Conservation (phyloP, 2,888 invertebrate species). For the Leucophora obtusa region DNA sequence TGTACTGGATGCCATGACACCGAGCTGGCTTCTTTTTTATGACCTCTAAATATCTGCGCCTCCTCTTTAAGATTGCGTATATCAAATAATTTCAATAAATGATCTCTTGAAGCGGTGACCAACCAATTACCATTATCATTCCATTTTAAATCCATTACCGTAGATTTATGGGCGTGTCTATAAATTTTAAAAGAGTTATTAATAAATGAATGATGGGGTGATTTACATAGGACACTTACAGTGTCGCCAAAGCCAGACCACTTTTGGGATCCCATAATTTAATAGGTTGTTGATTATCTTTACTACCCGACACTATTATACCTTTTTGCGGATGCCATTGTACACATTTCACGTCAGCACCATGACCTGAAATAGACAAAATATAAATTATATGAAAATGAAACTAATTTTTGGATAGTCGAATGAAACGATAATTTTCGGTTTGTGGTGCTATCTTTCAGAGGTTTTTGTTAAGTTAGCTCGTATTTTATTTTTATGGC, state of each 20-base stretch:
- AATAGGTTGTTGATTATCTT: slow-evolving; percentile 99
- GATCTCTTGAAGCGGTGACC: slow-evolving; percentile 98
- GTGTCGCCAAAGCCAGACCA: slow-evolving; percentile 95
- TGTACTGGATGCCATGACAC: slow-evolving; percentile 99
- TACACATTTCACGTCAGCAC: slow-evolving; percentile 99
- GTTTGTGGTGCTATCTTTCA: no score
- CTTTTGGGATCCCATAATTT: slow-evolving; percentile 99
- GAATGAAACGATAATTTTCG: no score
- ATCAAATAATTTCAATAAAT: slow-evolving; percentile 97
- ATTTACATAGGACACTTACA: slow-evolving; percentile 82
- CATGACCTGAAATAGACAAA: slow-evolving; percentile 85
- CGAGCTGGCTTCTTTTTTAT: slow-evolving; percentile 98
- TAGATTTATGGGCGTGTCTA: slow-evolving; percentile 98
- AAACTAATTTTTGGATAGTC: no score
- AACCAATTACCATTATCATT: slow-evolving; percentile 99
- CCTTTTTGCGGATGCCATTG: slow-evolving; percentile 99
- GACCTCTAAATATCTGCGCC: slow-evolving; percentile 97
- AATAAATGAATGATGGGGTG: background rate
- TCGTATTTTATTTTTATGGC: no score
- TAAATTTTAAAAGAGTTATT: background rate
- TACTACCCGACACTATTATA: slow-evolving; percentile 97
- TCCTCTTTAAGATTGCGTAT: slow-evolving; percentile 96
- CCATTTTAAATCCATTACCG: slow-evolving; percentile 99
- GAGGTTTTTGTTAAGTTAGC: no score
- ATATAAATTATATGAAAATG: no score